These are phyloP conservation scores for Gopherus flavomarginatus DNA, from an alignment of 2,113 vertebrate species.

Conservation along the genomic window DNA sequence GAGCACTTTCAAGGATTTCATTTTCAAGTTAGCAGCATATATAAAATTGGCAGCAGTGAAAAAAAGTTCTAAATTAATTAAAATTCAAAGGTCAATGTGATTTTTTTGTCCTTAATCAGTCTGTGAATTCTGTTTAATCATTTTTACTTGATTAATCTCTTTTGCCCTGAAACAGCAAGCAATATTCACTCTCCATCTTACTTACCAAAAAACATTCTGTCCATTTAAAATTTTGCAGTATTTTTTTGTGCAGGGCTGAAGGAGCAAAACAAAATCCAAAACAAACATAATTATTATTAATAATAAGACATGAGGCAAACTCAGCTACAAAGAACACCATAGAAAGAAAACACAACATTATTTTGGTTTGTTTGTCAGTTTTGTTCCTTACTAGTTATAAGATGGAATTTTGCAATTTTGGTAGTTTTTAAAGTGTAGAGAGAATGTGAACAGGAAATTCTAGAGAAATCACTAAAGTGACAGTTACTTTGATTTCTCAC, in stretches of 20 bases:
- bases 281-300: no score
- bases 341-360: background rate
- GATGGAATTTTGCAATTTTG: background rate
- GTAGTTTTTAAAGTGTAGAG: background rate
- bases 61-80: slow-evolving; percentile 10
- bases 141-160: slow-evolving; percentile 7
- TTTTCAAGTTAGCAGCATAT: background rate
- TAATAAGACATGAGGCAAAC: background rate
- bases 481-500: slow-evolving; percentile 14
- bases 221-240: background rate
- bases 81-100: slow-evolving; percentile 5
- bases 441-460: background rate
- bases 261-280: background rate
- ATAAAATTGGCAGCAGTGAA: background rate
- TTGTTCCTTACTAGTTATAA: background rate
- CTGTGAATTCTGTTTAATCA: background rate
- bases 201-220: background rate
- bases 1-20: background rate
- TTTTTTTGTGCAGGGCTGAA: background rate
- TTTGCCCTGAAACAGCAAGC: background rate
- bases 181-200: background rate
- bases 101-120: slow-evolving; percentile 19
- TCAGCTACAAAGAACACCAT: background rate
- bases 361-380: background rate
- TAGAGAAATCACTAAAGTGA: background rate